Percentiles rank a stretch among this genome's conserved stretches.
Conservation (phyloP, 2,888 invertebrate genomes). For the Erebia palarica region DNA sequence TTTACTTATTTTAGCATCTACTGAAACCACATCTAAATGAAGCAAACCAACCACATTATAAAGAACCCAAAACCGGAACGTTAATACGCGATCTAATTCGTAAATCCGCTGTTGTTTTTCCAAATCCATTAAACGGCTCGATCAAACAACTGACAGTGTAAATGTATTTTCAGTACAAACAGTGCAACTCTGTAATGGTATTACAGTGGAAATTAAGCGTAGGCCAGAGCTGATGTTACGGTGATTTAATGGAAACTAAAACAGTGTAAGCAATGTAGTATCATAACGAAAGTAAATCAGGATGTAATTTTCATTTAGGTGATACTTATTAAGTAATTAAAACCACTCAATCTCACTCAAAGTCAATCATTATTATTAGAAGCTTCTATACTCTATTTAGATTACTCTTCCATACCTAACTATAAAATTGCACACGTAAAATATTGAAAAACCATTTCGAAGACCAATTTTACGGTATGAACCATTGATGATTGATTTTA, state of each 20-base stretch:
- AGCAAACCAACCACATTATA: constrained; percentile 29
- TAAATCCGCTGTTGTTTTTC: constrained; percentile 57
- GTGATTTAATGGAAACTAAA: background rate
- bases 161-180: constrained; percentile 77
- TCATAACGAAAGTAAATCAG: background rate
- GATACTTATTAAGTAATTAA: no score
- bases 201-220: constrained; percentile 48
- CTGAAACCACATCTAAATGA: constrained; percentile 19
- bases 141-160: constrained; percentile 66
- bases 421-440: no score
- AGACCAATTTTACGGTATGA: no score
- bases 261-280: background rate
- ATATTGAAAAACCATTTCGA: no score
- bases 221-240: constrained; percentile 30
- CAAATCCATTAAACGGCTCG: constrained; percentile 58
- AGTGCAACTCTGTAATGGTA: constrained; percentile 45
- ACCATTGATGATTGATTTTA: no score
- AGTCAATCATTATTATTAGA: no score
- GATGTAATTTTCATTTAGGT: background rate
- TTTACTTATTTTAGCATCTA: constrained; percentile 2
- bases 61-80: constrained; percentile 27
- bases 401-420: no score
- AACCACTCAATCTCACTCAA: no score
- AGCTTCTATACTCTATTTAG: no score
- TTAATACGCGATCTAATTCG: constrained; percentile 30